A percentile compares a stretch with the other conserved stretches of the same genome.
Conservation (phyloP, 2,888 invertebrate species). For the Buathra laborator region DNA sequence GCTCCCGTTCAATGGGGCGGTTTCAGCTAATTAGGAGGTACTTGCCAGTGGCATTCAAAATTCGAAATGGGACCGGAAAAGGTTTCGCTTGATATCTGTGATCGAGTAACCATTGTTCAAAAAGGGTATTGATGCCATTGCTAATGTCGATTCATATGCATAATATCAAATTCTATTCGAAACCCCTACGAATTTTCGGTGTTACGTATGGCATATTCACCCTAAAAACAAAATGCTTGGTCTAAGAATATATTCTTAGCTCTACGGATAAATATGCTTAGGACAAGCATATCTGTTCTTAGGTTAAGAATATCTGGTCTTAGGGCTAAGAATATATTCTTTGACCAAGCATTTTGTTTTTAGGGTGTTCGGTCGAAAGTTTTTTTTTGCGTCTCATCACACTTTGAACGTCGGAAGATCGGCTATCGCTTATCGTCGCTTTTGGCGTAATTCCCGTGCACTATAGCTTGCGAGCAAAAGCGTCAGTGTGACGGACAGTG, state of each 20-base stretch:
- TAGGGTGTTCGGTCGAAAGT: too few species aligned
- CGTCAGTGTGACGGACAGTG: conserved; percentile 53
- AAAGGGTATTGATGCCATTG: neutral
- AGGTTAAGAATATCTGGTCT: too few species aligned
- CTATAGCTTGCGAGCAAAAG: conserved; percentile 29
- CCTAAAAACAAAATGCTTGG: too few species aligned
- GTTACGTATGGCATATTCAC: neutral
- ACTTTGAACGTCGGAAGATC: conserved; percentile 50
- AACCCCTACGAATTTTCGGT: neutral
- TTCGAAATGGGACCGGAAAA: conserved; percentile 5
- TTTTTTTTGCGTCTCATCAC: conserved; percentile 48
- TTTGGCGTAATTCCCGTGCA: conserved; percentile 49
- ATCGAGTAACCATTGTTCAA: conserved; percentile 25
- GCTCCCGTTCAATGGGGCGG: conserved; percentile 44
- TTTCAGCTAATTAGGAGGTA: conserved; percentile 55
- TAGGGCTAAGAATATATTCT: too few species aligned
- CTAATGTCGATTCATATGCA: neutral
- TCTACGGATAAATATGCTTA: too few species aligned
- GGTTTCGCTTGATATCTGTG: conserved; percentile 23
- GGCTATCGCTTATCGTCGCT: conserved; percentile 58
- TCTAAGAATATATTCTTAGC: too few species aligned
- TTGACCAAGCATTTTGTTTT: too few species aligned
- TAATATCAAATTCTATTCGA: neutral
- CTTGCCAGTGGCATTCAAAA: conserved; percentile 50
- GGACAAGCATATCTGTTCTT: too few species aligned